Evolutionary conservation across 2,888 invertebrate genomes (phyloP), one percentile per base, ranked within the genome.

Genomic region (Troides oblongomaculatus): DNA sequence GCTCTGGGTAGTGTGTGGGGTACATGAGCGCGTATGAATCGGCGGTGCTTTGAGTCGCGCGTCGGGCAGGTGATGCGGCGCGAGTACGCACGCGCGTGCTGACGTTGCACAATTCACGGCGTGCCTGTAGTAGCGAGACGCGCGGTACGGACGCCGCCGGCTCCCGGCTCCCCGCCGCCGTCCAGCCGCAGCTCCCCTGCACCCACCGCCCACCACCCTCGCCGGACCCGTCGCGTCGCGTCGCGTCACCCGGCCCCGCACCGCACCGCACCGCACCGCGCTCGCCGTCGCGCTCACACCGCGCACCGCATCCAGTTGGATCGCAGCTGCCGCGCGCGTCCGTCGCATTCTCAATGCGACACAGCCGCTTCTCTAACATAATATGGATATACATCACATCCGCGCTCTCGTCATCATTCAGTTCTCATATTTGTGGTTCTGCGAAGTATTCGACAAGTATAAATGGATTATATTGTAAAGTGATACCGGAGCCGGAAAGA

Each of bases 381-480:
- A 90, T 92, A 92, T 92, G 92, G 92, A 91, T 91, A 90, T 89
- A 92, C 87, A 87, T 81, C 87, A 91, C 85, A 91, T 85, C 82
- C 89, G 89, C 87, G 86, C 87, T 84, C 89, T 87, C 84, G 85
- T 87, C 85, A 88, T 86, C 87, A 89, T 85, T 87, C 87, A 89
- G 84, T 92, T 91, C 82, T 85, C 88, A 75, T 91, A 89, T 88
- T 84, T 88, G 88, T 92, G 92, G 92, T 91, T 92, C 80, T 89
- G 90, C 83, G 88, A 90, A 89, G 85, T 92, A 77, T 87, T 87
- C 81, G 92, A 90, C 83, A 92, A 92, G 83, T 88, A 86, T 84
- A 91, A 91, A 92, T 92, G 92, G 92, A 92, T 92, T 92, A 92
- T 92, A 90, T 90, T 92, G 88, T 92, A 88, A 89, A 91, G 90